Evolutionary conservation across 2,888 invertebrate genomes (phyloP), one percentile per base, ranked within the genome.

Genomic region (Desoria tigrina): DNA sequence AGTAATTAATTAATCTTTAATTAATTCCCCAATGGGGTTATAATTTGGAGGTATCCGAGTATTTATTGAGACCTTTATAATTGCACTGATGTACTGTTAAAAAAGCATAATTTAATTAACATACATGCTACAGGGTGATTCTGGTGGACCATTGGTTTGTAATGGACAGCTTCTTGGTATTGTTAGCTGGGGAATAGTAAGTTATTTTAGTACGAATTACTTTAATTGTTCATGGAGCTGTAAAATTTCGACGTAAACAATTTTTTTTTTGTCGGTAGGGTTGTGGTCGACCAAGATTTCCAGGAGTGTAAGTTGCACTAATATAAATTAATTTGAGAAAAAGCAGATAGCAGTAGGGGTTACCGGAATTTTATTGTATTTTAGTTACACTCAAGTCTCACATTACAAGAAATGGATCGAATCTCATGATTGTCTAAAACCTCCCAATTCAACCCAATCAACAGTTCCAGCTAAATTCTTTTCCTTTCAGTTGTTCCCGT

Each of bases 351-450:
- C 18, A 18, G 50, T 14, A 50, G 11, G n/a, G n/a, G n/a, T n/a
- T n/a, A n/a, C n/a, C n/a, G 53, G n/a, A 11, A 32, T 32, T 32
- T 11, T 32, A 32, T 9, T 24, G 18, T 14, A 24, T 55, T 24
- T 16, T 42, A 62, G 66, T 23, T 70, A 71, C 54, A 74, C 75
- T 1, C 72, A 75, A 61, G 74, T 75, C 0, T 68, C 72, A 1
- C 73, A 74, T 37, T 75, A 71, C 58, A 70, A 70, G 27, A 73
- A 73, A 37, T 75, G 75, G 75, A 73, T 75, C n/a, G 72, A 73
- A 45, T 71, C 71, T 6, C 64, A 64, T n/a, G 75, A 71, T 1
- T 75, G 75, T 55, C 71, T 74, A 26, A 61, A 65, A 27, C 51
- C 65, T 6, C 53, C 42, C 1, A 23, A 51, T 42, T 37, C 53